Conservation (phyloP, 2,797 vertebrate species). For the Saxicola maurus region DNA sequence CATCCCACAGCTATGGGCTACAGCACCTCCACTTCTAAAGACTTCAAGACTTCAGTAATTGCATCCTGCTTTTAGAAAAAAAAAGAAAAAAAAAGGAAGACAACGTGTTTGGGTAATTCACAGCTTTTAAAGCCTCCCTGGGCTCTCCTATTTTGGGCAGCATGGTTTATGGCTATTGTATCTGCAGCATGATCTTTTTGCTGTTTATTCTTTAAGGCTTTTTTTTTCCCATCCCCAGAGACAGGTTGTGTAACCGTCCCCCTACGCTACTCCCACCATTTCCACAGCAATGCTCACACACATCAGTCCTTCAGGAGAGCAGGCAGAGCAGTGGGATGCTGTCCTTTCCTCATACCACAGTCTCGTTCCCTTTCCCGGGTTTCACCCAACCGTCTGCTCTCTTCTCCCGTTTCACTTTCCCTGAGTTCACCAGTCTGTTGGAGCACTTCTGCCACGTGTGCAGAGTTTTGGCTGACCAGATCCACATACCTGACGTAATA, state of each 20-base stretch:
- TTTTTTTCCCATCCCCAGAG: not conserved
- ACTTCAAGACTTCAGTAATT: slow-evolving; percentile 16
- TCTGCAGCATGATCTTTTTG: not conserved
- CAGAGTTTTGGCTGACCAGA: slow-evolving; percentile 97
- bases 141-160: slow-evolving; percentile 65
- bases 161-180: slow-evolving; percentile 38
- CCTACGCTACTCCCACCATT: not conserved
- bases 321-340: accelerated
- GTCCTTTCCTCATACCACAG: slow-evolving; percentile 82
- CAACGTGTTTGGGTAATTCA: slow-evolving; percentile 60
- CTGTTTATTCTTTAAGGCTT: slow-evolving; percentile 39
- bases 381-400: slow-evolving; percentile 89
- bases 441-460: slow-evolving; percentile 98
- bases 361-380: slow-evolving; percentile 91
- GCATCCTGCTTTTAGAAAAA: not conserved
- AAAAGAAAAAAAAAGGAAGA: not conserved
- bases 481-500: slow-evolving; percentile 98
- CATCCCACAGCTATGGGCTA: not conserved
- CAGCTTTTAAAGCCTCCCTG: slow-evolving; percentile 70
- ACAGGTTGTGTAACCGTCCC: not conserved
- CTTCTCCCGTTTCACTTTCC: slow-evolving; percentile 85
- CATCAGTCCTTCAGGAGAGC: not conserved
- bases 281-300: not conserved
- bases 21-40: not conserved
- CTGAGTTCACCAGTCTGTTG: slow-evolving; percentile 85